These are phyloP conservation scores for Mormyrus hasselquistii DNA, from an alignment of 2,797 vertebrate species.

Conservation along the genomic window DNA sequence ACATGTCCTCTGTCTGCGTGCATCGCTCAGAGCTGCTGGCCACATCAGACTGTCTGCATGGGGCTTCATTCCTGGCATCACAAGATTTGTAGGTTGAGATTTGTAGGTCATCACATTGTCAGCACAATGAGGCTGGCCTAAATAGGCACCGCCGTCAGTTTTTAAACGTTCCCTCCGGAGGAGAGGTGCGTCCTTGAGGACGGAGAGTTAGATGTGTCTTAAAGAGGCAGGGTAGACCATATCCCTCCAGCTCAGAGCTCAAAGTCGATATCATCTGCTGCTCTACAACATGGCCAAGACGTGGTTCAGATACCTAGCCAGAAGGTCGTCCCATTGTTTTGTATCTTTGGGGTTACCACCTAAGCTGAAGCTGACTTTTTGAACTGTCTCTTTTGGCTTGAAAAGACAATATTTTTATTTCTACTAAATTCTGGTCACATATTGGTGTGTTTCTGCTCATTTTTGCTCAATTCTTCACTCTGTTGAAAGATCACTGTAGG, in stretches of 20 bases:
- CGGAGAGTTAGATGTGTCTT: neutral
- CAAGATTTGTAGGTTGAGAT: constrained; percentile 8
- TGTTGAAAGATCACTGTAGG: neutral
- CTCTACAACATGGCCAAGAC: neutral
- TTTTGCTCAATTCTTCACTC: neutral
- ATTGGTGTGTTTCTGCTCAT: neutral
- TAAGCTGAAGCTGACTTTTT: neutral
- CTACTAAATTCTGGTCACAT: neutral
- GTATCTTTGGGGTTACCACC: neutral
- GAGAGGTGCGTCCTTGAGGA: neutral
- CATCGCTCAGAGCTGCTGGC: neutral
- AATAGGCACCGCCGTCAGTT: constrained; percentile 5
- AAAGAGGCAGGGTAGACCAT: neutral
- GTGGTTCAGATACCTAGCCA: neutral
- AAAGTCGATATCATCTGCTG: neutral
- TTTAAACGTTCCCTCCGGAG: neutral
- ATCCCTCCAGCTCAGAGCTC: neutral
- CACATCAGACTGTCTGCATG: neutral
- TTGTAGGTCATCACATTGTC: constrained; percentile 1
- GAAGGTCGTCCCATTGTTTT: neutral
- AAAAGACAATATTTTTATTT: neutral
- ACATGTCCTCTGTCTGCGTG: neutral
- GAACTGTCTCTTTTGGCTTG: neutral
- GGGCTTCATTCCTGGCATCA: neutral
- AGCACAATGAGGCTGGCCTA: neutral